Evolutionary conservation across 2,888 invertebrate species (phyloP).

Genomic region (Cosmorhoe ocellata): DNA sequence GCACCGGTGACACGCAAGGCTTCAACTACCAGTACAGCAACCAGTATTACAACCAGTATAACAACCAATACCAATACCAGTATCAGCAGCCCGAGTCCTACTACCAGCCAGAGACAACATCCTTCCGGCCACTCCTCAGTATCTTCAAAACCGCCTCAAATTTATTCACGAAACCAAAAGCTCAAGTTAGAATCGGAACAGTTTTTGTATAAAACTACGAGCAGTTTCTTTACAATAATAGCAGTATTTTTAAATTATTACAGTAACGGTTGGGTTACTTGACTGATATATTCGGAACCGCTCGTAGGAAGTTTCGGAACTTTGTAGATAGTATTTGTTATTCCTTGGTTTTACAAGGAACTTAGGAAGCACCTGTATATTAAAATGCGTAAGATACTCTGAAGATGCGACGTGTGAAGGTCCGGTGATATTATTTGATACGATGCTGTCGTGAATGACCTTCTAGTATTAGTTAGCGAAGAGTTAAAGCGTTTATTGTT

Average conservation of each 20-base stretch:
- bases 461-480: conserved; percentile 70
- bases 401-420: conserved; percentile 54
- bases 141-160: conserved; percentile 74
- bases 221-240: conserved; percentile 41
- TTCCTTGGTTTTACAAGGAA: conserved; percentile 82
- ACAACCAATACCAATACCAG: conserved; percentile 64
- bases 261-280: conserved; percentile 73
- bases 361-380: conserved; percentile 53
- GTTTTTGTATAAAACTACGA: conserved; percentile 60
- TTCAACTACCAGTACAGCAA: conserved; percentile 70
- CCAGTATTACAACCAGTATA: conserved; percentile 66
- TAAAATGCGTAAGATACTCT: conserved; percentile 42
- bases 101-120: conserved; percentile 61
- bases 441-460: conserved; percentile 70
- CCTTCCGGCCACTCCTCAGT: conserved; percentile 73
- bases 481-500: conserved; percentile 66
- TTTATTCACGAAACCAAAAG: conserved; percentile 68
- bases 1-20: conserved; percentile 65
- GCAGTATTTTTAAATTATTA: conserved; percentile 72
- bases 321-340: conserved; percentile 68
- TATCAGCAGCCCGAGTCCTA: conserved; percentile 57
- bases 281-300: conserved; percentile 77
- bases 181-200: conserved; percentile 70
- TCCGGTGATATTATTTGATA: conserved; percentile 60
- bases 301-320: conserved; percentile 63